Evolutionary conservation across 2,888 invertebrate species (phyloP), one percentile per base, ranked within the genome.

Genomic region (Rhaphigaster nebulosa): DNA sequence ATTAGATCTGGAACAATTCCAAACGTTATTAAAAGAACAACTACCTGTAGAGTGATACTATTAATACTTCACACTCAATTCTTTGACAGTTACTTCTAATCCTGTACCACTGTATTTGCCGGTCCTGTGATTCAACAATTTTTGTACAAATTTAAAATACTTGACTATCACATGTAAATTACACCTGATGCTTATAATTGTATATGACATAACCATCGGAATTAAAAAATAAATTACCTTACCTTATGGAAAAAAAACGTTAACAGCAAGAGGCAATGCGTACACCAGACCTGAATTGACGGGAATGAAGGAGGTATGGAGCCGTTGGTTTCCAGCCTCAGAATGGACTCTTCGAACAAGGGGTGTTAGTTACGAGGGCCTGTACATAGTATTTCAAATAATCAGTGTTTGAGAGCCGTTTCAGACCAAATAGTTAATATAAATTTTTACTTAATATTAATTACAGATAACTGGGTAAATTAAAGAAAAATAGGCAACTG

Each of bases 221-320:
- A 29, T 41, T 38, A 76, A 88, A 90, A 70, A n/a, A 76, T 60
- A 88, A 80, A 34, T 34, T 34, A 65, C 20, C 80, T 90, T 91
- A 91, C 91, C 91, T 91, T 90, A 60, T 18, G 12, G 65, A 65
- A 65, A 91, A 88, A 84, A 84, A 87, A 50, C 34, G 87, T 76
- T 52, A 87, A 60, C 29, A 80, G 56, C 88, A 52, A 91, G 90
- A 91, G 90, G 88, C 90, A 91, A 90, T 92, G 90, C 91, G 90
- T 76, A 90, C 91, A 92, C 91, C 91, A 92, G 90, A 87, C 91
- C 92, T 90, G 91, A 92, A 91, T 91, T 91, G 92, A 91, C 91
- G 92, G 91, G 91, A 92, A 91, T 92, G 92, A 92, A 92, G 91
- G 90, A 91, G 91, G 91, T 91, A 91, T 87, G 91, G 91, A 92